These are phyloP conservation scores for Chloroclystis v-ata DNA, from an alignment of 2,888 invertebrate genomes.

Conservation along the genomic window DNA sequence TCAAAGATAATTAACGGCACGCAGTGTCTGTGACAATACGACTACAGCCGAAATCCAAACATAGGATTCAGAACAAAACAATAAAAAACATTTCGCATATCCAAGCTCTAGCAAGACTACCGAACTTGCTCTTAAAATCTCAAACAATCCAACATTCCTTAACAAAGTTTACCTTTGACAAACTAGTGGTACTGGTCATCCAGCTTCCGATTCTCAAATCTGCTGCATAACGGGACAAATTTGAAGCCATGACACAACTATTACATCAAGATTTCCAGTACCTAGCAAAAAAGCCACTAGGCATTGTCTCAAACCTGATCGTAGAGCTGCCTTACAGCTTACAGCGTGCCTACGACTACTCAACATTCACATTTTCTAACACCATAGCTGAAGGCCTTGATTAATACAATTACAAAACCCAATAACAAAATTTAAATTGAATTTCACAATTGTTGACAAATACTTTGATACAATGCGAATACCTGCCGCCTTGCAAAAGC, in stretches of 20 bases:
- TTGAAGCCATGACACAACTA: conserved; percentile 18
- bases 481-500: conserved; percentile 55
- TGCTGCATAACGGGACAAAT: conserved; percentile 24
- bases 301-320: conserved; percentile 32
- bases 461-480: conserved; percentile 55
- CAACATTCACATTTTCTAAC: conserved; percentile 23
- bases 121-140: too few relatives aligned
- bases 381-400: conserved; percentile 31
- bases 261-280: conserved; percentile 20
- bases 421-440: conserved; percentile 34
- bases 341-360: conserved; percentile 8
- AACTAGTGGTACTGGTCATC: conserved; percentile 3
- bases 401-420: conserved; percentile 39
- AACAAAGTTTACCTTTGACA: conserved; percentile 1
- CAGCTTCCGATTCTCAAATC: conserved; percentile 17
- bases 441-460: conserved; percentile 58
- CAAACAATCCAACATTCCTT: conserved; percentile 1
- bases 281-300: conserved; percentile 28
- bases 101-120: too few relatives aligned
- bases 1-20: too few relatives aligned
- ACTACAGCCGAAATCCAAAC: too few relatives aligned
- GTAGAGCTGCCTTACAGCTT: conserved; percentile 18
- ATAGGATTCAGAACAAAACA: too few relatives aligned
- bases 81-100: not conserved
- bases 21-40: too few relatives aligned